Percentiles rank a stretch among this genome's conserved stretches.
Evolutionary conservation across 1,140 invertebrate species (phyloP).

Genomic region (Zaprionus gabonicus): DNA sequence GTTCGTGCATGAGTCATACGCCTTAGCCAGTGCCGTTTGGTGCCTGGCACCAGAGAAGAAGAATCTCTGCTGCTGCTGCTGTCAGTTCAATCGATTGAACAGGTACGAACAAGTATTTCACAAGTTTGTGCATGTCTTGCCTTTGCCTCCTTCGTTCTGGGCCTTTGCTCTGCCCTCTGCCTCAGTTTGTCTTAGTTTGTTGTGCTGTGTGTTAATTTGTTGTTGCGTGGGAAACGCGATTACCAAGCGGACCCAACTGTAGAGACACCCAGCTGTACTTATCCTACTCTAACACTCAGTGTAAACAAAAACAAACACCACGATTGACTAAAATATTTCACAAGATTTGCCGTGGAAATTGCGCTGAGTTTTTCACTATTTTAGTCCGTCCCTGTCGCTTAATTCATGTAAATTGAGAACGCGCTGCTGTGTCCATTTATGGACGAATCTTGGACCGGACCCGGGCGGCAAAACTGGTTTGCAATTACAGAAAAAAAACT

Average conservation of each 20-base stretch:
- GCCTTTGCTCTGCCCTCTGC: slow-evolving; percentile 19
- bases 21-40: slow-evolving; percentile 29
- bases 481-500: slow-evolving; percentile 49
- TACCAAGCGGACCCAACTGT: background rate
- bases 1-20: slow-evolving; percentile 63
- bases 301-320: background rate
- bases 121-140: slow-evolving; percentile 61
- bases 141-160: slow-evolving; percentile 17
- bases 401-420: slow-evolving; percentile 70
- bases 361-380: slow-evolving; percentile 27
- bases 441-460: slow-evolving; percentile 51
- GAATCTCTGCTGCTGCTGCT: slow-evolving; percentile 12
- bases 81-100: slow-evolving; percentile 33
- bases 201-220: slow-evolving; percentile 27
- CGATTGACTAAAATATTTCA: slow-evolving; percentile 68
- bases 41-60: slow-evolving; percentile 38
- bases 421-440: slow-evolving; percentile 61
- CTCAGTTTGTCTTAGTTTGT: background rate
- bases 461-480: slow-evolving; percentile 61
- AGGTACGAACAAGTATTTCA: slow-evolving; percentile 60
- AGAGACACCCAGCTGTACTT: background rate
- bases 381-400: slow-evolving; percentile 38
- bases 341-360: slow-evolving; percentile 63
- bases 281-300: slow-evolving; percentile 26
- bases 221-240: slow-evolving; percentile 42